These are phyloP conservation scores for Drosophila sulfurigaster DNA, from an alignment of 1,140 invertebrate species.

Conservation along the genomic window DNA sequence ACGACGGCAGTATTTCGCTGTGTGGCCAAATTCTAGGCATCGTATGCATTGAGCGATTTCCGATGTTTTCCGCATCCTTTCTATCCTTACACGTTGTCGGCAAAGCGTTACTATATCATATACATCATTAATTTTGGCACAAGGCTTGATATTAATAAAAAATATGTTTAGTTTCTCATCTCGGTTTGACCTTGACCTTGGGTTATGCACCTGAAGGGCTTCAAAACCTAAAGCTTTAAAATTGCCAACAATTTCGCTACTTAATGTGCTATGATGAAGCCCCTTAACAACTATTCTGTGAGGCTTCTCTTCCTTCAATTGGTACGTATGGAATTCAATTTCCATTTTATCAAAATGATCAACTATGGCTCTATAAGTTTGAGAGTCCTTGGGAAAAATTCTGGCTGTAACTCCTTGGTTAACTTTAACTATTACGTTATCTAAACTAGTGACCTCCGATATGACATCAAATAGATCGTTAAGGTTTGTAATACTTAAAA, in stretches of 20 bases:
- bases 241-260: slow-evolving; percentile 1
- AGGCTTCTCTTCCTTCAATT: slow-evolving; percentile 20
- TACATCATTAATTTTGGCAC: too few species aligned
- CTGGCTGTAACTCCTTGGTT: slow-evolving; percentile 14
- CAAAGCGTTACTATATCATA: too few species aligned
- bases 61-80: slow-evolving; percentile 13
- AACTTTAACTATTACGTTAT: slow-evolving; percentile 18
- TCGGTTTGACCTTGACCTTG: slow-evolving; percentile 22
- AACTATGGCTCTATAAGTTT: too few species aligned
- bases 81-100: slow-evolving; percentile 4
- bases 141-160: too few species aligned
- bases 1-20: slow-evolving; percentile 21
- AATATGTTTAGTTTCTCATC: slow-evolving; percentile 33
- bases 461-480: slow-evolving; percentile 21
- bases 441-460: background rate
- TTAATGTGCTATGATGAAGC: slow-evolving; percentile 14
- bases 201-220: slow-evolving; percentile 22
- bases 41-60: slow-evolving; percentile 14
- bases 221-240: slow-evolving; percentile 10
- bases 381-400: slow-evolving; percentile 1
- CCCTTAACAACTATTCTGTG: slow-evolving; percentile 19
- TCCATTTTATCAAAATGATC: slow-evolving; percentile 1
- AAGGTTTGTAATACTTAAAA: background rate
- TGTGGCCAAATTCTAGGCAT: slow-evolving; percentile 12
- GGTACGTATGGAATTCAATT: slow-evolving; percentile 28